Evolutionary conservation across 1,140 invertebrate genomes (phyloP), one percentile per base, ranked within the genome.

Genomic region (Monochamus saltuarius): DNA sequence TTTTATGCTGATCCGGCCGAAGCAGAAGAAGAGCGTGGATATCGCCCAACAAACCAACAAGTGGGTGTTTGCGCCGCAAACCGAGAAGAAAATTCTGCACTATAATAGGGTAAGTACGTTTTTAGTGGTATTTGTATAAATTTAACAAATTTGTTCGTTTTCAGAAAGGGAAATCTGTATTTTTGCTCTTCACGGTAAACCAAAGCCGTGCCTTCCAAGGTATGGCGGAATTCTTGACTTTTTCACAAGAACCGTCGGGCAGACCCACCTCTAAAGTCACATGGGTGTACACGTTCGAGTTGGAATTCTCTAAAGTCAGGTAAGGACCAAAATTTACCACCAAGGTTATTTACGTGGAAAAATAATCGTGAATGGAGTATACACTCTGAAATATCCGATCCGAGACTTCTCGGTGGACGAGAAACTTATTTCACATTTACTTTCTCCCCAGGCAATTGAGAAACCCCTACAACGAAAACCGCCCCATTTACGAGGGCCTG

Each of bases 41-140:
- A 70, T 71, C 10, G 74, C 76, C 9, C 75, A 79, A 38, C 68
- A 52, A 22, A 67, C 62, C 10, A 73, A 74, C 42, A 72, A 65
- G 9, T 81, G 74, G 67, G 73, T 74, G 34, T 81, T 81, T 72
- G 67, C 77, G 10, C 73, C 67, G 7, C 74, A 74, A 49, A 81
- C 77, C 0, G 74, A 77, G 14, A 81, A 78, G 65, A 81, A 80
- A 60, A 40, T 82, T 22, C 69, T 78, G 10, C 29, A 50, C 38
- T 59, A 47, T 56, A 78, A 78, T 56, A 58, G 68, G 2, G 75
- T 73, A 63, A 77, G 78, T 76, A 78, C 79, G 39, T 39, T 36
- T 61, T 56, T 56, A 34, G 7, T 11, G 4, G 13, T 52, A n/a
- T 34, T 13, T 11, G 2, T 29, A n/a, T 36, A 34, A 13, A 43